Evolutionary conservation across 2,113 vertebrate species (phyloP).

Genomic region (Pogona vitticeps): DNA sequence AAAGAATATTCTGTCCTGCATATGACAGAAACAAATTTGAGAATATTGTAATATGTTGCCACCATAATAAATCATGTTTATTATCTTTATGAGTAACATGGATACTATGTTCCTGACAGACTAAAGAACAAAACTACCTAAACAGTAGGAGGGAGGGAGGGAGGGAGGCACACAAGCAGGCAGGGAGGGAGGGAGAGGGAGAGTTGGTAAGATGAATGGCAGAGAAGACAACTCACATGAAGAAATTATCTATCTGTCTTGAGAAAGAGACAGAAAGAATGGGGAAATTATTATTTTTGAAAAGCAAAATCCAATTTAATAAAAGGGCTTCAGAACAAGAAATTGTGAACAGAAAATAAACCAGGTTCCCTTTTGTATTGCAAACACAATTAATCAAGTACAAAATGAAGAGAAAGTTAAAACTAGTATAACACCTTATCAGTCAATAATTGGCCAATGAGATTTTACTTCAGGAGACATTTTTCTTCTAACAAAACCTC

Average conservation of each 20-base stretch:
- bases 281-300: not conserved
- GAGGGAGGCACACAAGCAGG: not conserved
- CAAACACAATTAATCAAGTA: not conserved
- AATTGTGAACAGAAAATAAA: not conserved
- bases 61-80: constrained; percentile 16
- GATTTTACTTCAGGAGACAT: not conserved
- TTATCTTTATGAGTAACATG: not conserved
- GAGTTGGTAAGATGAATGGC: constrained; percentile 6
- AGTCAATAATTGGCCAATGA: not conserved
- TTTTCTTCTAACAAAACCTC: constrained; percentile 16
- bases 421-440: not conserved
- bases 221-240: not conserved
- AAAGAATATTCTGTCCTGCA: not conserved
- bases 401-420: not conserved
- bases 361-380: not conserved
- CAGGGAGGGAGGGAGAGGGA: too few species aligned
- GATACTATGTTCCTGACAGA: not conserved
- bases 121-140: not conserved
- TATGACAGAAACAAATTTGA: not conserved
- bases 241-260: not conserved
- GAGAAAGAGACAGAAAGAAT: not conserved
- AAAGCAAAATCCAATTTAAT: not conserved
- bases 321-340: not conserved
- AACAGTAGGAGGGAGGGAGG: not conserved
- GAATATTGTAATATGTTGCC: constrained; percentile 14